Evolutionary conservation across 2,797 vertebrate genomes (phyloP).

Genomic region (Lacerta agilis): DNA sequence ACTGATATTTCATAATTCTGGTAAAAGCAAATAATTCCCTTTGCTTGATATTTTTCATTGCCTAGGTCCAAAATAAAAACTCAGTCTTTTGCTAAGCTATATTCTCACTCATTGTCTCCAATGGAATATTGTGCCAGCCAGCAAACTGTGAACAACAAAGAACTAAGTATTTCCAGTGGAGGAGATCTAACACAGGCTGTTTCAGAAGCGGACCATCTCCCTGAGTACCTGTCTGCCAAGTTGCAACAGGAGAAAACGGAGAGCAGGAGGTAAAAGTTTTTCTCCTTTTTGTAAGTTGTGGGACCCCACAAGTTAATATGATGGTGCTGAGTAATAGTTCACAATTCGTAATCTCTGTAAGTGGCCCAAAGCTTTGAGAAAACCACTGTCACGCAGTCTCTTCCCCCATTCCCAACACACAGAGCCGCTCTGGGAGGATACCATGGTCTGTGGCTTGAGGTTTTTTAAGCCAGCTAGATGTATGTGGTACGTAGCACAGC

Average conservation of each 20-base stretch:
- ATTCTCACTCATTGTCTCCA: not conserved
- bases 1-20: not conserved
- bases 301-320: too few species aligned
- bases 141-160: not conserved
- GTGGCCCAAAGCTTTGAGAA: too few species aligned
- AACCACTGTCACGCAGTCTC: not conserved
- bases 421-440: too few species aligned
- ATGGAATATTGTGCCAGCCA: not conserved
- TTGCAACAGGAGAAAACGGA: slow-evolving; percentile 84
- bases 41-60: not conserved
- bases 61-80: slow-evolving; percentile 65
- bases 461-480: not conserved
- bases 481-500: not conserved
- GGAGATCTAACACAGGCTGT: slow-evolving; percentile 60
- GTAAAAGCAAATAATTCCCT: not conserved
- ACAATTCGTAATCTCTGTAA: too few species aligned
- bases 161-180: not conserved
- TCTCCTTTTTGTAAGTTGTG: too few species aligned
- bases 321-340: too few species aligned
- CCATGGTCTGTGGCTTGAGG: too few species aligned
- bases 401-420: too few species aligned
- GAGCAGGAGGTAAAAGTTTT: slow-evolving; percentile 70
- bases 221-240: slow-evolving; percentile 77
- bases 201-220: slow-evolving; percentile 78
- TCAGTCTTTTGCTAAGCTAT: slow-evolving; percentile 39